Percentiles rank a stretch among this genome's conserved stretches.
Evolutionary conservation across 2,888 invertebrate genomes (phyloP).

Genomic region (Andrena marginata): DNA sequence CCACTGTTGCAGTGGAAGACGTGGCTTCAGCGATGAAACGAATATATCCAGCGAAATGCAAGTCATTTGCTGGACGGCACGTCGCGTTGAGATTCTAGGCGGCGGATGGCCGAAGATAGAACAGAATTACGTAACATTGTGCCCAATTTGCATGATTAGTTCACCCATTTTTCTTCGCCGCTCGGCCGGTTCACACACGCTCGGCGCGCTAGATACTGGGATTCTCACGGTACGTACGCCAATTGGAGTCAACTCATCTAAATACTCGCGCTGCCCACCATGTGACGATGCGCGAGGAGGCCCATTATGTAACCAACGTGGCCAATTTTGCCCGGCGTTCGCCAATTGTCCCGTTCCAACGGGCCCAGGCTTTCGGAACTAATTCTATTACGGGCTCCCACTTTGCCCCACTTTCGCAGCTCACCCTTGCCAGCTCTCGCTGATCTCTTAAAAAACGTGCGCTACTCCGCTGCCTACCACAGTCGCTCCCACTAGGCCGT

Average conservation of each 20-base stretch:
- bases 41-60: conserved; percentile 5
- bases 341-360: conserved; percentile 63
- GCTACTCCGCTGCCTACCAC: too few relatives aligned
- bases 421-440: background rate
- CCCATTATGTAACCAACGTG: conserved; percentile 69
- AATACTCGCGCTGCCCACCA: conserved; percentile 79
- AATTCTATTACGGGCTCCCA: background rate
- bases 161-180: conserved; percentile 66
- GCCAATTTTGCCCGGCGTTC: conserved; percentile 71
- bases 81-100: conserved; percentile 6
- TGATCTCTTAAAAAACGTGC: background rate
- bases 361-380: conserved; percentile 28
- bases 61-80: conserved; percentile 7
- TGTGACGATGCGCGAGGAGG: conserved; percentile 62
- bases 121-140: conserved; percentile 68
- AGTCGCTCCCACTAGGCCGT: background rate
- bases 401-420: background rate
- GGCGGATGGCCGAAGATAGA: conserved; percentile 45
- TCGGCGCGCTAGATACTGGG: conserved; percentile 77
- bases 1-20: background rate
- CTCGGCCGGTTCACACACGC: conserved; percentile 64
- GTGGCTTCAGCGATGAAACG: background rate
- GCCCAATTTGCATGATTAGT: conserved; percentile 78
- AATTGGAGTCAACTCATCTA: conserved; percentile 85
- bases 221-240: conserved; percentile 84